Base-by-base conservation (phyloP, 2,888 invertebrate genomes). In the Nasonovia ribisnigri region DNA sequence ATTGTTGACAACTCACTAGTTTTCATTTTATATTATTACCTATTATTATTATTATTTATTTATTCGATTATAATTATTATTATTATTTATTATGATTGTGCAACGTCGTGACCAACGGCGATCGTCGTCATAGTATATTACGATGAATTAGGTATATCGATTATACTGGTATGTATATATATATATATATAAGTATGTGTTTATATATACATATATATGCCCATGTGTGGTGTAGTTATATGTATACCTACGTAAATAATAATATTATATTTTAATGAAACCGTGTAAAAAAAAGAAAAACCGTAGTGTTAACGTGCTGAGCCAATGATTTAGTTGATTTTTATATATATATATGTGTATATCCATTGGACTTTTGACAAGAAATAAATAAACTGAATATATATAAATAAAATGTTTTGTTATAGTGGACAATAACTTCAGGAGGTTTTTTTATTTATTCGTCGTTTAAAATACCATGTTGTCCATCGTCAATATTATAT, bases 321-420 rank as follows among this genome's bases (percentile, higher is more conserved):
- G 90, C 93, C 93, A 93, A 90, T 86, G 90, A 84, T 90, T 90
- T 90, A 93, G 93, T 93, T 93, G 93, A 93, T 93, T 93, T 93
- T 84, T 93, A 36, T 93, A 84, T 84, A 89, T 67, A 89, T 88
- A 88, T 89, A 60, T 67, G 57, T 91, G 11, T 89, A 46, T 93
- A 93, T 89, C 84, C 88, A 84, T 84, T 93, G 84, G 54, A 84
- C 54, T 46, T 84, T 84, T 84, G 88, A 77, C 5, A n/a, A 91
- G 48, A 86, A 46, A 92, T 67, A 86, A 57, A 86, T n/a, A 87
- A 57, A 84, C 26, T 51, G 57, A 46, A 92, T 92, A 92, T 92
- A 92, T 57, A 48, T 48, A 36, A 89, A 93, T 93, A 89, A 93
- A 89, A 93, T 84, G 89, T 89, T 67, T 92, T 89, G 93, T 93